A percentile compares a stretch with the other conserved stretches of the same genome.
Evolutionary conservation across 37 sponge, comb jelly and placozoan species (phyloP).

Genomic region (Halichondria panicea): DNA sequence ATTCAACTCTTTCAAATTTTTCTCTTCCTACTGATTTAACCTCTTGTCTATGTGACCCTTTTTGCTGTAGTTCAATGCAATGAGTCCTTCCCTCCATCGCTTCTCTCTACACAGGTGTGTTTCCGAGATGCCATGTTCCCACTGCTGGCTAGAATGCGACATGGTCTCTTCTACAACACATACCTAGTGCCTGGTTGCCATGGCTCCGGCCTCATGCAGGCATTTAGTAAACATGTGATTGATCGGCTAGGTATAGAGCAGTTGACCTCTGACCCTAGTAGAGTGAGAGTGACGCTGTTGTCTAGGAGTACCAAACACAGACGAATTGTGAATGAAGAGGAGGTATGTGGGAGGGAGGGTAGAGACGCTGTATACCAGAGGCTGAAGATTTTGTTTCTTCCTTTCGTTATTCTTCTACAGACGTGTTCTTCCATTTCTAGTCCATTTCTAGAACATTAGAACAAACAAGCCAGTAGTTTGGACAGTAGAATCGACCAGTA

Average conservation of each 20-base stretch:
- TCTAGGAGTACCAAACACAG: slow-evolving; percentile 72
- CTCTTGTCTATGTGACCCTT: neutral
- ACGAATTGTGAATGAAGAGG: slow-evolving; percentile 77
- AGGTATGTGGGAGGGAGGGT: slow-evolving; percentile 43
- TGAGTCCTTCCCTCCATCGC: neutral
- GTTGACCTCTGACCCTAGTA: slow-evolving; percentile 25
- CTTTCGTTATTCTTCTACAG: too few relatives aligned
- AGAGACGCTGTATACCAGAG: neutral
- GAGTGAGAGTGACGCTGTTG: slow-evolving; percentile 78
- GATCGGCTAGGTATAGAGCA: slow-evolving; percentile 52
- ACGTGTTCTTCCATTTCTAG: too few relatives aligned
- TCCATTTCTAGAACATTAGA: too few relatives aligned
- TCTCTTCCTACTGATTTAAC: neutral
- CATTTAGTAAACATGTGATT: slow-evolving; percentile 74
- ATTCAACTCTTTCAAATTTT: neutral
- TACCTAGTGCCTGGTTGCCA: slow-evolving; percentile 79
- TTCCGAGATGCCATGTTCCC: slow-evolving; percentile 86
- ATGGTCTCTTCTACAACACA: slow-evolving; percentile 89
- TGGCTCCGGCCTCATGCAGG: slow-evolving; percentile 81
- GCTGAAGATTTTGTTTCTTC: too few relatives aligned
- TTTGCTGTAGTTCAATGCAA: too few relatives aligned
- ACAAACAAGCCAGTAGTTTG: too few relatives aligned
- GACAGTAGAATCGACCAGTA: too few relatives aligned
- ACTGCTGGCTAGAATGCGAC: slow-evolving; percentile 81
- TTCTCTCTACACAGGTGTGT: slow-evolving; percentile 55